Conservation (phyloP, 2,113 vertebrate species). For the Dromas ardeola region DNA sequence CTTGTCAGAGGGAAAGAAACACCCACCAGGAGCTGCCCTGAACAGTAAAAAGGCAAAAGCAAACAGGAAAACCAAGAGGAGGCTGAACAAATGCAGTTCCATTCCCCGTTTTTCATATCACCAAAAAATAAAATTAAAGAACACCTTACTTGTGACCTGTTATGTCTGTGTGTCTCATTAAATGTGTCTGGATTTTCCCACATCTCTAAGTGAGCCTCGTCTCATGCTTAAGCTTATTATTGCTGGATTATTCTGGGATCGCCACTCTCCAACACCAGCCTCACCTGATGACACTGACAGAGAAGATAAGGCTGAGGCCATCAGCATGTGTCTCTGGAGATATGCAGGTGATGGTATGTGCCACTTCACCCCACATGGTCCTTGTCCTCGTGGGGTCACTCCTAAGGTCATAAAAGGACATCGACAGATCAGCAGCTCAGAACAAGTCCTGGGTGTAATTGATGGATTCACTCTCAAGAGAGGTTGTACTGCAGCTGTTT, state of each 20-base stretch:
- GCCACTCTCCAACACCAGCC: background rate
- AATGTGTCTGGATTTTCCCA: background rate
- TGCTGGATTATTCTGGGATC: background rate
- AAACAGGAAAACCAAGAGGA: background rate
- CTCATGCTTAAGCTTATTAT: background rate
- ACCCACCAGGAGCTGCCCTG: background rate
- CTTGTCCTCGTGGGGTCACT: background rate
- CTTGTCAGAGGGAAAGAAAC: background rate
- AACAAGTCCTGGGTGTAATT: background rate
- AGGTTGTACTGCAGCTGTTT: background rate
- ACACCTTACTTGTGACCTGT: background rate
- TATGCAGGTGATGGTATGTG: background rate
- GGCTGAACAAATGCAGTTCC: background rate
- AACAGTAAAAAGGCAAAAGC: background rate
- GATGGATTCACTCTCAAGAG: background rate
- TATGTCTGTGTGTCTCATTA: background rate
- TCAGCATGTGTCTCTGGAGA: background rate
- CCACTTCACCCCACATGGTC: background rate
- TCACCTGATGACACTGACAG: background rate
- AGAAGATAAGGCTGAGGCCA: constrained; percentile 2
- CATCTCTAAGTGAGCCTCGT: background rate
- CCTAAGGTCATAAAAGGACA: background rate
- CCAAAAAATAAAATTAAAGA: background rate
- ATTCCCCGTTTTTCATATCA: background rate
- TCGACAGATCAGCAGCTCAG: background rate